A percentile compares a stretch with the other conserved stretches of the same genome.
These are phyloP conservation scores for Poicephalus meyeri DNA, from an alignment of 2,113 vertebrate genomes.

Conservation along the genomic window DNA sequence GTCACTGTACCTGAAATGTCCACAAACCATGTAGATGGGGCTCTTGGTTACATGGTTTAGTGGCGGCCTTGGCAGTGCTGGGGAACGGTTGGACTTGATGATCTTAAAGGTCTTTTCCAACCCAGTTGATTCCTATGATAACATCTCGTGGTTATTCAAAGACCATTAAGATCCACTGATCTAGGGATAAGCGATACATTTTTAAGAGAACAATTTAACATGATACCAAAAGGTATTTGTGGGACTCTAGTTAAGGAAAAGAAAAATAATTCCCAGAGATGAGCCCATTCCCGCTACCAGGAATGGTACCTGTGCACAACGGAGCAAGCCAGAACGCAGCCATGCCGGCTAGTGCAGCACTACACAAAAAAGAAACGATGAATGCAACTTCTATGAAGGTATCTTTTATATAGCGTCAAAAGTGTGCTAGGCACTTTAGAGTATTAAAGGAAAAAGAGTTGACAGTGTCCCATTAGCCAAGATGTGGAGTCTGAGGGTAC, in stretches of 20 bases:
- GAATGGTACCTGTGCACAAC: slow-evolving; percentile 50
- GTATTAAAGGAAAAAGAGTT: slow-evolving; percentile 54
- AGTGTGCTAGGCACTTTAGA: slow-evolving; percentile 73
- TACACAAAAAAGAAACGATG: slow-evolving; percentile 32
- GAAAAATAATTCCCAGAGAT: slow-evolving; percentile 53
- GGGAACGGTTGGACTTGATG: neutral
- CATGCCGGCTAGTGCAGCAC: slow-evolving; percentile 52
- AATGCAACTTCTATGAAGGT: slow-evolving; percentile 43
- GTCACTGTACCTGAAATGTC: neutral
- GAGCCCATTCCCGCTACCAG: slow-evolving; percentile 34
- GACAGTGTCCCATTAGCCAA: slow-evolving; percentile 60
- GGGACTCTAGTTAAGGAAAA: slow-evolving; percentile 40
- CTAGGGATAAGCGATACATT: neutral
- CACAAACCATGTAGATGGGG: neutral
- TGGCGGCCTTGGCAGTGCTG: neutral
- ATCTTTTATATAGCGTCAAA: slow-evolving; percentile 37
- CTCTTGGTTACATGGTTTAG: neutral
- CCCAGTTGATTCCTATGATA: neutral
- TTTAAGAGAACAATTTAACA: neutral
- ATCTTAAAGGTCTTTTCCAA: neutral
- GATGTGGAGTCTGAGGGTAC: slow-evolving; percentile 28
- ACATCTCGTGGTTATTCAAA: neutral
- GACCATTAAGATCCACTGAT: neutral
- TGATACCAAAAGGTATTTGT: slow-evolving; percentile 50
- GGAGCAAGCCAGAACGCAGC: slow-evolving; percentile 56